Percentiles rank a stretch among this genome's conserved stretches.
Conservation (phyloP, 2,888 invertebrate species). For the Tenthredo amoena region DNA sequence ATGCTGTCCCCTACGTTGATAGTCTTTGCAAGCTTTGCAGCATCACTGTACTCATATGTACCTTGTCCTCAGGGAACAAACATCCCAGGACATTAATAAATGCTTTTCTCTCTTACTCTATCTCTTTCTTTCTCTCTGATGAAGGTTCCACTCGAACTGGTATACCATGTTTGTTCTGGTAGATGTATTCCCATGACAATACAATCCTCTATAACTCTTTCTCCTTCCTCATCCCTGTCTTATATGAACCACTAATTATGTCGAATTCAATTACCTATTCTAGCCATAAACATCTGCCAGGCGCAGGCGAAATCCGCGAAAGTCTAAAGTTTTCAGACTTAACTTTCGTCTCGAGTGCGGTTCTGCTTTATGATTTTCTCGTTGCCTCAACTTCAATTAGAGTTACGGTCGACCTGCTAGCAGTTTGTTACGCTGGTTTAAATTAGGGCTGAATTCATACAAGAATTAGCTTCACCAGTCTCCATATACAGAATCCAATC, state of each 20-base stretch:
- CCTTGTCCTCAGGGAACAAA: conserved; percentile 2
- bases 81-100: conserved; percentile 32
- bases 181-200: not conserved
- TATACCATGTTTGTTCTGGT: not conserved
- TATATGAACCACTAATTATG: not conserved
- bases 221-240: not conserved
- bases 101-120: not conserved
- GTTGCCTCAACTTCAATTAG: not conserved
- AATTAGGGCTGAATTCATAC: conserved; percentile 13
- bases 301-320: not conserved
- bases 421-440: conserved; percentile 36
- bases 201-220: not conserved
- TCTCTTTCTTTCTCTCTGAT: not conserved
- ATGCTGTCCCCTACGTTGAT: not conserved
- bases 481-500: not conserved
- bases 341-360: not conserved
- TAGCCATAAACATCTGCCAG: not conserved
- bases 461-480: not conserved
- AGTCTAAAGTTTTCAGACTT: not conserved
- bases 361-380: conserved; percentile 17
- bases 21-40: not conserved
- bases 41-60: not conserved
- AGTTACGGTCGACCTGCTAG: not conserved
- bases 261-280: not conserved
- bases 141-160: not conserved